Base-by-base conservation (phyloP, 2,797 vertebrate genomes). In the Sebastes hubbsi region DNA sequence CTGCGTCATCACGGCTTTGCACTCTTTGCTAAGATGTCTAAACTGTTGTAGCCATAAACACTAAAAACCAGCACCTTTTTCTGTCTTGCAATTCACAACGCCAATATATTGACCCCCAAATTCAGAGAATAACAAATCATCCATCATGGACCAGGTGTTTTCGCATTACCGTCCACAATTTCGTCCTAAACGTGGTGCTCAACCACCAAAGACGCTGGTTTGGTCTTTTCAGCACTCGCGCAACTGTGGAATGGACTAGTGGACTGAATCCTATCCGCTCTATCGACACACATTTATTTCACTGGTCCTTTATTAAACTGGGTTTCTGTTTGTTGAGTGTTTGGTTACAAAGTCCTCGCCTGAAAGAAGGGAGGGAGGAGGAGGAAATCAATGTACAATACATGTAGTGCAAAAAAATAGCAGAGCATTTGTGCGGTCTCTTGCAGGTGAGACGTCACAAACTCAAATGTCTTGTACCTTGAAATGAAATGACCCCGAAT, bases 301-400 rank as follows among this genome's bases (percentile, higher is more conserved):
- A 84, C 65, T 61, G n/a, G 56, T 78, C 74, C 65, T 34, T 79
- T 67, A 55, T 38, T 62, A 11, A 60, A 49, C 32, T 72, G 25
- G 32, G 54, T 67, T 70, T 78, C 29, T 70, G 11, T 80, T 38
- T 20, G 58, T 36, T 4, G 34, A 77, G 61, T 52, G 69, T 86
- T 89, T 84, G 82, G 72, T 90, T 88, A 78, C 72, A 83, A 72
- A 86, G 85, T 92, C 81, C 83, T 91, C 25, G 25, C 11, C 75
- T 78, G 54, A 55, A 63, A 32, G 80, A 72, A 30, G 46, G 49
- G 25, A 52, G 72, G 75, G 63, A 85, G 81, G 77, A 4, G n/a
- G 24, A 77, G 25, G 56, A 82, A 60, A 60, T 77, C 78, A 76
- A 85, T 30, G 81, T 80, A 82, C 78, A 72, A 82, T 22, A 72